Base-by-base conservation (phyloP, 1,140 invertebrate genomes). In the Heliconius eleuchia region DNA sequence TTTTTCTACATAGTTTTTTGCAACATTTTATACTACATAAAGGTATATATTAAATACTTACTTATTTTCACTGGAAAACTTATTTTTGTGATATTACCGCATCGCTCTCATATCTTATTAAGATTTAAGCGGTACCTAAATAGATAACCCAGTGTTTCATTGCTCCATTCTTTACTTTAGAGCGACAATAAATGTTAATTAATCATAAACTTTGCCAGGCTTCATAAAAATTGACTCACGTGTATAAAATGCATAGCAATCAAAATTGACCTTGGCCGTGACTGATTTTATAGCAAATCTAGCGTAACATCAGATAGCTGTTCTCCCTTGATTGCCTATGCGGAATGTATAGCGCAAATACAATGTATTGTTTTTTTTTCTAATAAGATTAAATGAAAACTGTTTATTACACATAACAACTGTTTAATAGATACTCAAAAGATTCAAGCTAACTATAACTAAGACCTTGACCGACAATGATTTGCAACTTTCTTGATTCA, bases 241-340 rank as follows among this genome's bases (percentile, higher is more conserved):
- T 66, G 60, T 66, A 46, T 46, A 66, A 66, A 66, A 11, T 27
- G 60, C n/a, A 77, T 55, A 52, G 70, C 46, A 77, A 84, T 66
- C 60, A 66, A 66, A 11, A 16, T 66, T 91, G 87, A 89, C 89
- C 89, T 91, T 91, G 89, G 87, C 89, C 86, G 80, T 89, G 86
- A 85, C 83, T 23, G 80, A 82, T 83, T 85, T 83, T 57, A 81
- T 70, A 78, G 71, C 74, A 81, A 83, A 83, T 85, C 76, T 84
- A 80, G 80, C 85, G 80, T 85, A 85, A 86, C 83, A 84, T 66
- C 27, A 30, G 60, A 66, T 66, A 66, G 60, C 60, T 13, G 60
- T 66, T 66, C 13, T 66, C 60, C 11, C 60, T 66, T 66, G 60
- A 66, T 11, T 66, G 60, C 60, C 9, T 27, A 30, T 66, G 9